Conservation (phyloP, 1,140 invertebrate species). For the Ridgeia piscesae region DNA sequence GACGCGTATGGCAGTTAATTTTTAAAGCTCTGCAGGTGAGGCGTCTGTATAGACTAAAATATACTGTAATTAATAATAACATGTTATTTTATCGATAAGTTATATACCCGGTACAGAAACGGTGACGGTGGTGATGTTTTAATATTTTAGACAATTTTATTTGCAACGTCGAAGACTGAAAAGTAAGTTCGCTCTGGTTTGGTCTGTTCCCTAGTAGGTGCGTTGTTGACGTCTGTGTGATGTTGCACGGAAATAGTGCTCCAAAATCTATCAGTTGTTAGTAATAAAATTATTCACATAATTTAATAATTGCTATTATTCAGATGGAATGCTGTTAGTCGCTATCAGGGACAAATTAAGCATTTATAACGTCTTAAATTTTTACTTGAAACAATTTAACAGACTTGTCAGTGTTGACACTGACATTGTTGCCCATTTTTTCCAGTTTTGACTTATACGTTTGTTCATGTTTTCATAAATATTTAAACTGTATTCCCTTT, state of each 20-base stretch:
- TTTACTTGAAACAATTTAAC: too few species aligned
- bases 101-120: neutral
- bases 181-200: neutral
- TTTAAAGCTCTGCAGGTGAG: neutral
- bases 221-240: neutral
- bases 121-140: neutral
- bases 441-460: neutral
- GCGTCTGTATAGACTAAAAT: neutral
- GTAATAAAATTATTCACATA: neutral
- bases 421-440: neutral
- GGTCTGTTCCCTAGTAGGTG: neutral
- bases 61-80: neutral
- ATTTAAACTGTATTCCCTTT: too few species aligned
- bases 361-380: neutral
- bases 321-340: neutral
- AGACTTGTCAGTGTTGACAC: too few species aligned
- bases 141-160: neutral
- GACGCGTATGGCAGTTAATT: conserved; percentile 4
- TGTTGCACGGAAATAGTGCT: neutral
- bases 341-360: neutral
- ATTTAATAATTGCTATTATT: neutral
- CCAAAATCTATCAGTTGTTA: neutral
- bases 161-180: neutral
- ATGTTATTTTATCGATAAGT: neutral
- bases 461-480: too few species aligned